phyloP scores from a whole-genome alignment of 1,140 invertebrate genomes.

The Trichonephila inaurata region DNA sequence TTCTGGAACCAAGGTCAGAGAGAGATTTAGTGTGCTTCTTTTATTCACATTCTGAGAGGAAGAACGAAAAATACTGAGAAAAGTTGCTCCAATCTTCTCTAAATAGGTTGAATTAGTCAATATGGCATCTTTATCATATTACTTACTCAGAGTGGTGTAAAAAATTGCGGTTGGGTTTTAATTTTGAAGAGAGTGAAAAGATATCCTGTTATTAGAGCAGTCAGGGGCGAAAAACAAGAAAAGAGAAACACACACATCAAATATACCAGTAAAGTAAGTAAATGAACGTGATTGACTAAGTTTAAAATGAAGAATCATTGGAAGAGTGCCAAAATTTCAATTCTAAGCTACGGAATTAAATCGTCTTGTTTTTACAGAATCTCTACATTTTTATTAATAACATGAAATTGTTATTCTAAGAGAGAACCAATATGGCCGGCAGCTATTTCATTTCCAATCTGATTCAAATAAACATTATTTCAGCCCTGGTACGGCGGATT shows the following conservation, averaged over 20 bases:
- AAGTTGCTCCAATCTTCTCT: background rate
- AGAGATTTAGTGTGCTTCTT: background rate
- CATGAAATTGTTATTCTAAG: background rate
- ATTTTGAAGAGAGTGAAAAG: background rate
- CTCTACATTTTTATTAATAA: background rate
- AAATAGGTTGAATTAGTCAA: background rate
- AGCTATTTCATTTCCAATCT: constrained; percentile 10
- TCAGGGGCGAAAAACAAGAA: background rate
- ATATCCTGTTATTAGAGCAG: background rate
- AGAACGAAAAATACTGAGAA: background rate
- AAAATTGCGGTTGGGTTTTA: background rate
- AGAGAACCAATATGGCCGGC: background rate
- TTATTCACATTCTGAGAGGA: background rate
- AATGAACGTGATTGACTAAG: background rate
- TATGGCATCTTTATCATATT: background rate
- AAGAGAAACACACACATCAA: background rate
- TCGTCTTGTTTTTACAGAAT: background rate
- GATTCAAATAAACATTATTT: background rate
- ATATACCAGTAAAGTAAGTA: background rate
- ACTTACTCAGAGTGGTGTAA: background rate
- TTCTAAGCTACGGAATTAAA: background rate
- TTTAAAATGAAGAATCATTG: background rate
- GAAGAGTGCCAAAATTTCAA: background rate
- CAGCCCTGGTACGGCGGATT: background rate
- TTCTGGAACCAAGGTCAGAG: background rate